Evolutionary conservation across 2,888 invertebrate species (phyloP).

Genomic region (Copidosoma aretas): DNA sequence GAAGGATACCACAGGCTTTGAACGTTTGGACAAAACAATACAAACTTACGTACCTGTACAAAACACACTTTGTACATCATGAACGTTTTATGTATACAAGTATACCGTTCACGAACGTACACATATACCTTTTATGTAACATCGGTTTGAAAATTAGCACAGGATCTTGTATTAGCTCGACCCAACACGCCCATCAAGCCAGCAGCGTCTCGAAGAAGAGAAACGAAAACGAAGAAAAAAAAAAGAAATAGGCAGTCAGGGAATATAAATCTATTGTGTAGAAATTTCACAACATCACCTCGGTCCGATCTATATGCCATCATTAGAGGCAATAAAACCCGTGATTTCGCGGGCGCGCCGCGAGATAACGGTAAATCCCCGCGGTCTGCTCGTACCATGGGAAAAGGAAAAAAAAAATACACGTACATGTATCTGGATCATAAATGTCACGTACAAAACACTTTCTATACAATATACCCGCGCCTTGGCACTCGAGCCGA

Average conservation of each 20-base stretch:
- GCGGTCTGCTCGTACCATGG: no score
- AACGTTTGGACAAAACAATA: no score
- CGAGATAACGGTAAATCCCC: conserved; percentile 1
- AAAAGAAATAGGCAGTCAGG: background rate
- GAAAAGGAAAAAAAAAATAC: background rate
- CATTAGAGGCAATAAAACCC: conserved; percentile 10
- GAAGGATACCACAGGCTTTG: no score
- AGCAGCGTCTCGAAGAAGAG: background rate
- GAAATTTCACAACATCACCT: background rate
- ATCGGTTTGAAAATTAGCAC: no score
- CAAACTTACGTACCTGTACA: no score
- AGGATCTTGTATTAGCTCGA: no score
- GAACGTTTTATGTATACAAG: no score
- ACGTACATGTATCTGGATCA: background rate
- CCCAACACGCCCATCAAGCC: no score
- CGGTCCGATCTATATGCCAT: background rate
- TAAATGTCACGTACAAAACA: conserved; percentile 8
- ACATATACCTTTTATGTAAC: no score
- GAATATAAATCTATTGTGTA: background rate
- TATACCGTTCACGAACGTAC: no score
- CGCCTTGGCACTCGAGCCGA: background rate
- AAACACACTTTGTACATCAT: no score
- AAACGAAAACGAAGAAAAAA: background rate
- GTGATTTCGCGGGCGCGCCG: conserved; percentile 1
- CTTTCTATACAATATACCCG: background rate